Conservation (phyloP, 2,888 invertebrate genomes). For the Abrostola triplasia region DNA sequence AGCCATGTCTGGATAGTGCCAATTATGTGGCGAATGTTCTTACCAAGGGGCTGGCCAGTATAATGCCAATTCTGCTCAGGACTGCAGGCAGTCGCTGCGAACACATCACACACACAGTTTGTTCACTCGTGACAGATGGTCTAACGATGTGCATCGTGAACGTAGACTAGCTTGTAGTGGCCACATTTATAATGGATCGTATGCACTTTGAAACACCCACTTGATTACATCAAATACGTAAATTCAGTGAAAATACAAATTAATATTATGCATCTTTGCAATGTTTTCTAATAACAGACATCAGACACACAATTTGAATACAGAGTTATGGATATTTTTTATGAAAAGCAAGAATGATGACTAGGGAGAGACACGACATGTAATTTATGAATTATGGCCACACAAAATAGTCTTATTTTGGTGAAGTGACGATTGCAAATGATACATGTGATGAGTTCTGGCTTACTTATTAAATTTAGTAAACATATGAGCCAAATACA, state of each 20-base stretch:
- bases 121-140: constrained; percentile 87
- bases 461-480: constrained; percentile 60
- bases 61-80: constrained; percentile 98
- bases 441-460: constrained; percentile 69
- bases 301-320: constrained; percentile 32
- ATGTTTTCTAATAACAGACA: constrained; percentile 76
- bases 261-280: constrained; percentile 76
- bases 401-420: constrained; percentile 82
- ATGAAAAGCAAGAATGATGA: constrained; percentile 55
- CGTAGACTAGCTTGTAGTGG: constrained; percentile 85
- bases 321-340: constrained; percentile 47
- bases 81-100: constrained; percentile 98
- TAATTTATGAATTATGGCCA: constrained; percentile 72
- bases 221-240: constrained; percentile 18
- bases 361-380: constrained; percentile 24
- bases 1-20: constrained; percentile 83
- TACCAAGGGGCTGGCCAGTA: constrained; percentile 98
- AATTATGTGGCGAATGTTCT: constrained; percentile 89
- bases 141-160: constrained; percentile 83
- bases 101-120: constrained; percentile 90
- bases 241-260: constrained; percentile 29
- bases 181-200: constrained; percentile 62
- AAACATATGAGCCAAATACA: constrained; percentile 63
- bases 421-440: constrained; percentile 66
- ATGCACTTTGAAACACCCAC: constrained; percentile 44